Conservation (phyloP, 92 coral and sea anemone species). For the Palythoa grandis region DNA sequence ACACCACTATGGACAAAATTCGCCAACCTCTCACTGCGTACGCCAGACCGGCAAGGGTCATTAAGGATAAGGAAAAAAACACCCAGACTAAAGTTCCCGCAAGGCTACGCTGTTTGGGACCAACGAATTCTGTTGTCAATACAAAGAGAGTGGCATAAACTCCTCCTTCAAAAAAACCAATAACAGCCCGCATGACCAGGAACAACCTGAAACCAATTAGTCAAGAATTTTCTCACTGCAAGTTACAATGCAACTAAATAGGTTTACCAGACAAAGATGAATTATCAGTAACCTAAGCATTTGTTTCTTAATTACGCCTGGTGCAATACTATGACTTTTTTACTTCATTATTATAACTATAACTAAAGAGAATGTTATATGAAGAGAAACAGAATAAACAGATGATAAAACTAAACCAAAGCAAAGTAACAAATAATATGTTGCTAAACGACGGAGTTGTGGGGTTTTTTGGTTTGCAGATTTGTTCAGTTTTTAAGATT, state of each 20-base stretch:
- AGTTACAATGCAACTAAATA: not conserved
- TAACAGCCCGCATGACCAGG: conserved; percentile 72
- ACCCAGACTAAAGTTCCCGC: conserved; percentile 94
- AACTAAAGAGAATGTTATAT: no score
- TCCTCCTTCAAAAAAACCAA: conserved; percentile 93
- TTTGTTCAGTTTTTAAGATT: no score
- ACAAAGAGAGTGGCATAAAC: conserved; percentile 85
- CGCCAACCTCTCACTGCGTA: conserved; percentile 90
- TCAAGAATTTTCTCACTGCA: not conserved
- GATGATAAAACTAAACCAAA: no score
- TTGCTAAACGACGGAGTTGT: no score
- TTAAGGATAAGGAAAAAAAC: conserved; percentile 69
- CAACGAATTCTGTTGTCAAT: conserved; percentile 95
- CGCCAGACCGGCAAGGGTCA: conserved; percentile 85
- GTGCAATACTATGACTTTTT: not conserved
- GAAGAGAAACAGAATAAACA: no score
- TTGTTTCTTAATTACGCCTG: not conserved
- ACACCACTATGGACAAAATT: conserved; percentile 82
- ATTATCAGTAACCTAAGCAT: not conserved
- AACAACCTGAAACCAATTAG: conserved; percentile 61
- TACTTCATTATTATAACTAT: not conserved
- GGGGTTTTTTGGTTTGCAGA: no score
- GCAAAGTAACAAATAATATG: no score
- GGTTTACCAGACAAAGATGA: no score
- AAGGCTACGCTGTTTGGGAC: conserved; percentile 84